These are phyloP conservation scores for Diorhabda carinulata DNA, from an alignment of 1,140 invertebrate genomes.

Conservation along the genomic window DNA sequence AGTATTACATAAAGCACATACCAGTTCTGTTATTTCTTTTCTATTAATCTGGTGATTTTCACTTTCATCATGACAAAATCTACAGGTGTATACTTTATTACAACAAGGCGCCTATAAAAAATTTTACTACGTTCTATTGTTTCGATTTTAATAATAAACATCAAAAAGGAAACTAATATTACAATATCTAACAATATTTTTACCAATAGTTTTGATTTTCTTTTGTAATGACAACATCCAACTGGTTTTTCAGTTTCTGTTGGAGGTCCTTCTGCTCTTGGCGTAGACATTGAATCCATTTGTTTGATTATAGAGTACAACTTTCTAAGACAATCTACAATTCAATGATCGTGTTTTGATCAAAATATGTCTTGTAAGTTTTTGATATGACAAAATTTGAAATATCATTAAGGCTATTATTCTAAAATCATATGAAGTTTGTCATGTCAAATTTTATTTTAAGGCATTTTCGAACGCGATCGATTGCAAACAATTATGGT, in stretches of 20 bases:
- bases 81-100: slow-evolving; percentile 80
- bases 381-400: no score
- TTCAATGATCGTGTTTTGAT: no score
- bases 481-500: no score
- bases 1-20: slow-evolving; percentile 76
- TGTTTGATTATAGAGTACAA: neutral
- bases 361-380: no score
- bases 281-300: slow-evolving; percentile 38
- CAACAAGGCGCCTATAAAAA: slow-evolving; percentile 74
- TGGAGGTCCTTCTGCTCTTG: slow-evolving; percentile 40
- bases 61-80: slow-evolving; percentile 85
- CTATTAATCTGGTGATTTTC: slow-evolving; percentile 78
- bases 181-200: slow-evolving; percentile 43
- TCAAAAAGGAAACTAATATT: neutral
- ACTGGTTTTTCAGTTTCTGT: slow-evolving; percentile 49
- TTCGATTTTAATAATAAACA: slow-evolving; percentile 33
- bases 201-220: slow-evolving; percentile 78
- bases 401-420: no score
- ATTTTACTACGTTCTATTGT: neutral
- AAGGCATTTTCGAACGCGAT: no score
- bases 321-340: no score
- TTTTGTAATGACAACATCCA: slow-evolving; percentile 75
- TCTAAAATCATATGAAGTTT: no score
- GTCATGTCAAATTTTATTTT: no score
- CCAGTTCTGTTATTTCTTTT: slow-evolving; percentile 74